Conservation (phyloP, 1,140 invertebrate genomes). For the Aphaenogaster ashmeadi region DNA sequence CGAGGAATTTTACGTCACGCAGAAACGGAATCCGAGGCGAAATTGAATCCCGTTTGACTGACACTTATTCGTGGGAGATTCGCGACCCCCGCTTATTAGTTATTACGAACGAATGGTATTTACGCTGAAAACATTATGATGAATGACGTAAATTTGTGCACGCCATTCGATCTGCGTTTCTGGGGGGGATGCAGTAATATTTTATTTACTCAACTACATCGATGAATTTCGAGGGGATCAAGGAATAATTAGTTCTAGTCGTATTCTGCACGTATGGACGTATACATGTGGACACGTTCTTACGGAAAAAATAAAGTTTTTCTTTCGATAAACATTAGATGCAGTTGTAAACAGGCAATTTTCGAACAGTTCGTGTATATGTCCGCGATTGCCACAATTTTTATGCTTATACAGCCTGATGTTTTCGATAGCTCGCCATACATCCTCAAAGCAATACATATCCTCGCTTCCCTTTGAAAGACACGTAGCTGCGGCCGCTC, state of each 20-base stretch:
- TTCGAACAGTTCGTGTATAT: background rate
- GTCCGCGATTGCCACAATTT: background rate
- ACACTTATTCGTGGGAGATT: background rate
- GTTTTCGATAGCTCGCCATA: background rate
- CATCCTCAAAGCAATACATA: background rate
- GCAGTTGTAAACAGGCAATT: background rate
- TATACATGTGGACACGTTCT: background rate
- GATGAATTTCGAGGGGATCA: background rate
- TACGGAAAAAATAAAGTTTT: background rate
- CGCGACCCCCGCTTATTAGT: background rate
- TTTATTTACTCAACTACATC: background rate
- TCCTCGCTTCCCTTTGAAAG: constrained; percentile 81
- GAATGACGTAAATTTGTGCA: background rate
- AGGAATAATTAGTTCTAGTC: background rate
- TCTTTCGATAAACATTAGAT: background rate
- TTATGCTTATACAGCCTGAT: constrained; percentile 12
- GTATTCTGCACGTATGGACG: background rate
- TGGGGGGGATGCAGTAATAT: background rate
- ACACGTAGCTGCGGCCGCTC: constrained; percentile 73
- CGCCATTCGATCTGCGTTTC: background rate
- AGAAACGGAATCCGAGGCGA: background rate
- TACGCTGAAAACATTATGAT: background rate
- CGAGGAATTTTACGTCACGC: constrained; percentile 20
- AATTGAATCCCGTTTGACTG: background rate
- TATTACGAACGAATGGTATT: background rate